Conservation (phyloP, 2,797 vertebrate genomes). For the Pantherophis vulpinus region DNA sequence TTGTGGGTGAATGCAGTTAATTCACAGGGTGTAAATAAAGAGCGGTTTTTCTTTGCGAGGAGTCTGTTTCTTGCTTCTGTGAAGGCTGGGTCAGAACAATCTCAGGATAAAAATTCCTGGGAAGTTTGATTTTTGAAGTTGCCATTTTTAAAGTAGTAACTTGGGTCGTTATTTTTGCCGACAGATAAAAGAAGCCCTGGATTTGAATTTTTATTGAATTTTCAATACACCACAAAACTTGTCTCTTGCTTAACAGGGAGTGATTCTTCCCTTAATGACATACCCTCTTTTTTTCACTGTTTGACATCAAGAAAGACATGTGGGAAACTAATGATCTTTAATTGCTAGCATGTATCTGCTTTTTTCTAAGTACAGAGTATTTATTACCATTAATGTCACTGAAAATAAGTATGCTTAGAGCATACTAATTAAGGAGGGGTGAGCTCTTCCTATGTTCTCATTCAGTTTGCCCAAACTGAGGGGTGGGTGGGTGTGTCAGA, state of each 20-base stretch:
- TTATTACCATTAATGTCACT: neutral
- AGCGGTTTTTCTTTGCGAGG: no score
- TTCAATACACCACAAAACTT: neutral
- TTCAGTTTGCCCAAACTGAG: neutral
- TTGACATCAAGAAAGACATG: neutral
- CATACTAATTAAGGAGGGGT: neutral
- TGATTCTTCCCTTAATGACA: neutral
- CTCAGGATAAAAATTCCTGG: neutral
- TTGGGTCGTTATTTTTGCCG: neutral
- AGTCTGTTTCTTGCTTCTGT: no score
- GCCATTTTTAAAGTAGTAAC: constrained; percentile 21
- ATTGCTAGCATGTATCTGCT: neutral
- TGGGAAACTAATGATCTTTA: neutral
- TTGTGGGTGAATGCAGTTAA: no score
- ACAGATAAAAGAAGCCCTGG: neutral
- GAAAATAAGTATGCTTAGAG: constrained; percentile 13
- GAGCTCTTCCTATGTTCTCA: neutral
- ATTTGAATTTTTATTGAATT: neutral
- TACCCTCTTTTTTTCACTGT: neutral
- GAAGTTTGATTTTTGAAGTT: neutral
- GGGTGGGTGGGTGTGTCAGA: neutral
- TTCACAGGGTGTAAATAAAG: no score
- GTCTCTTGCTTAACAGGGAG: neutral
- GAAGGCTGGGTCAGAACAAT: no score
- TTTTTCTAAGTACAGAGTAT: neutral